Evolutionary conservation across 2,113 vertebrate genomes (phyloP).

Genomic region (Scatophagus argus): DNA sequence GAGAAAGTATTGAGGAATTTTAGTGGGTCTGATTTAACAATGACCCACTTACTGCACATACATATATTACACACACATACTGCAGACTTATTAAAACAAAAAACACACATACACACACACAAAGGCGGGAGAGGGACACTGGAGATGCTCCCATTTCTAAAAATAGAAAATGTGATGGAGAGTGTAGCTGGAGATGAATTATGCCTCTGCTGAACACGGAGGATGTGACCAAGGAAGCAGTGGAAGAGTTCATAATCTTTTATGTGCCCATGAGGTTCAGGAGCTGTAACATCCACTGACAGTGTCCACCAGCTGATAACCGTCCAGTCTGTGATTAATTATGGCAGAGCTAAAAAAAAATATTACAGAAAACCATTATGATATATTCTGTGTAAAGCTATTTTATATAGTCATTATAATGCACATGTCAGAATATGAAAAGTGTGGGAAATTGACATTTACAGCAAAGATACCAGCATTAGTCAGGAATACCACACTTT

Average conservation of each 20-base stretch:
- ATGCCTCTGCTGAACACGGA: conserved; percentile 54
- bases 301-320: background rate
- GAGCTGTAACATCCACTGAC: background rate
- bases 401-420: background rate
- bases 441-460: background rate
- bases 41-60: conserved; percentile 70
- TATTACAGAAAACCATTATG: background rate
- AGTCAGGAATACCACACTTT: background rate
- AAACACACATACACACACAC: too few species aligned
- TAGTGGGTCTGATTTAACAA: conserved; percentile 21
- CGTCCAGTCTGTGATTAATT: conserved; percentile 2
- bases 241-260: conserved; percentile 3
- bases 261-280: background rate
- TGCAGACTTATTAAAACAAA: conserved; percentile 55
- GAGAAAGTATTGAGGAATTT: conserved; percentile 11
- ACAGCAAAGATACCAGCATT: background rate
- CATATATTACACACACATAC: conserved; percentile 1
- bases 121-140: conserved; percentile 53
- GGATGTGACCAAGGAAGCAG: conserved; percentile 31
- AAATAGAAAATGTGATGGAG: conserved; percentile 66
- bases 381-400: background rate
- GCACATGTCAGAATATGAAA: background rate
- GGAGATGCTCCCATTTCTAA: conserved; percentile 70
- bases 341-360: background rate
- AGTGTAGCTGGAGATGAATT: conserved; percentile 59